Evolutionary conservation across 2,888 invertebrate genomes (phyloP).

Genomic region (Trachelus stipa): DNA sequence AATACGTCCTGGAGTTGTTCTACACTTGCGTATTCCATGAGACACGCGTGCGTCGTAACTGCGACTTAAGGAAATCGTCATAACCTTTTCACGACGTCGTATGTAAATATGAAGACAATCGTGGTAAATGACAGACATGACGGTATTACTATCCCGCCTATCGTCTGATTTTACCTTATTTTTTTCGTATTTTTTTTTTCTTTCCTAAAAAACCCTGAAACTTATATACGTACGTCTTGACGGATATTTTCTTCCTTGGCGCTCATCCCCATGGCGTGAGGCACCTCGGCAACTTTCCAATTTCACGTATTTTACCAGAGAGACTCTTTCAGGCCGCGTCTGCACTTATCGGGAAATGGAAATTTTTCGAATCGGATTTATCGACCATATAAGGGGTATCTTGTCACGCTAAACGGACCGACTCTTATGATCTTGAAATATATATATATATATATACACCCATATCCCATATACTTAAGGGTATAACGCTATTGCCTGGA

Average conservation of each 20-base stretch:
- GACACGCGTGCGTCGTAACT: too few relatives aligned
- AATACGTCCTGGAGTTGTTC: too few relatives aligned
- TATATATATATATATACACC: not conserved
- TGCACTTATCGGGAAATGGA: not conserved
- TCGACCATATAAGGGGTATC: not conserved
- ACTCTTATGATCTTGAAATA: not conserved
- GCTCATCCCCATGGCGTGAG: not conserved
- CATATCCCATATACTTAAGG: not conserved
- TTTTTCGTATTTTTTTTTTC: too few relatives aligned
- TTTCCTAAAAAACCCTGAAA: too few relatives aligned
- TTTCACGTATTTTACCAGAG: not conserved
- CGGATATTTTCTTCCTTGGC: not conserved
- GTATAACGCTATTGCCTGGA: not conserved
- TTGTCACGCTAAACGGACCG: not conserved
- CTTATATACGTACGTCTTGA: too few relatives aligned
- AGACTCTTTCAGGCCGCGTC: not conserved
- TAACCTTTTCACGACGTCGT: too few relatives aligned
- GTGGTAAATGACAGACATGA: too few relatives aligned
- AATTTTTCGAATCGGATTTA: not conserved
- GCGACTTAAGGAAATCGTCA: too few relatives aligned
- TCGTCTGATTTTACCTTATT: too few relatives aligned
- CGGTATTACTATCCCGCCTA: too few relatives aligned
- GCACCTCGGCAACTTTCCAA: not conserved
- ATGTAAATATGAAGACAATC: too few relatives aligned
- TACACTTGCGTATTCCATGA: too few relatives aligned